phyloP scores from a whole-genome alignment of 2,797 vertebrate species.

The Limosa lapponica region DNA sequence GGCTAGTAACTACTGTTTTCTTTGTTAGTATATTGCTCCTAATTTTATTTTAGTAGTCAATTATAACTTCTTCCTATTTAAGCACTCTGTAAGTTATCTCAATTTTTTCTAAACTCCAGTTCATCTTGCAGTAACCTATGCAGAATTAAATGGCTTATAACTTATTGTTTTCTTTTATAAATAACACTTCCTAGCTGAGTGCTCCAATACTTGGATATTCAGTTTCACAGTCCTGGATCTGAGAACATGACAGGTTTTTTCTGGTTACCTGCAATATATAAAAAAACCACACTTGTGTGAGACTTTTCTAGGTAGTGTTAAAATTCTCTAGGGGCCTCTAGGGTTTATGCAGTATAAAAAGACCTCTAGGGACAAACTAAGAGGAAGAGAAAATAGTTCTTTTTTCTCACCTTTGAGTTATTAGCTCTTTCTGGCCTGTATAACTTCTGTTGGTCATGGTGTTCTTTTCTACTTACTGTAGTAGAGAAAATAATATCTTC shows the following conservation, averaged over 20 bases:
- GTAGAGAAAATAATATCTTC: neutral
- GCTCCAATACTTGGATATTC: accelerated
- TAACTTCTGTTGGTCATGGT: accelerated
- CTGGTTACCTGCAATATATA: accelerated
- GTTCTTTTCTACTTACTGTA: neutral
- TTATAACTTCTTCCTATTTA: accelerated
- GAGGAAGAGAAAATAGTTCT: neutral
- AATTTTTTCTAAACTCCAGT: neutral
- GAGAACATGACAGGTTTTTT: accelerated
- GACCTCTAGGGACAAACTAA: neutral
- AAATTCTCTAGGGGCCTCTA: neutral
- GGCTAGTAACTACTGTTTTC: accelerated
- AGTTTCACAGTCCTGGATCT: neutral
- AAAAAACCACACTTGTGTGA: too few relatives aligned
- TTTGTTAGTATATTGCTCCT: accelerated
- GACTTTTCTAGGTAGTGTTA: neutral
- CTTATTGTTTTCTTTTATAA: neutral
- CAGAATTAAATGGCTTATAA: neutral
- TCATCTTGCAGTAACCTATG: neutral
- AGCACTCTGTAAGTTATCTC: accelerated
- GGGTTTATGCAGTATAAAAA: neutral
- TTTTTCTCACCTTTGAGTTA: neutral
- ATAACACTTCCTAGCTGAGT: neutral
- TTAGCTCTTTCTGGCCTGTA: neutral
- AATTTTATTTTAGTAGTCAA: neutral